A percentile compares a stretch with the other conserved stretches of the same genome.
Evolutionary conservation across 2,113 vertebrate species (phyloP).

Genomic region (Pogona vitticeps): DNA sequence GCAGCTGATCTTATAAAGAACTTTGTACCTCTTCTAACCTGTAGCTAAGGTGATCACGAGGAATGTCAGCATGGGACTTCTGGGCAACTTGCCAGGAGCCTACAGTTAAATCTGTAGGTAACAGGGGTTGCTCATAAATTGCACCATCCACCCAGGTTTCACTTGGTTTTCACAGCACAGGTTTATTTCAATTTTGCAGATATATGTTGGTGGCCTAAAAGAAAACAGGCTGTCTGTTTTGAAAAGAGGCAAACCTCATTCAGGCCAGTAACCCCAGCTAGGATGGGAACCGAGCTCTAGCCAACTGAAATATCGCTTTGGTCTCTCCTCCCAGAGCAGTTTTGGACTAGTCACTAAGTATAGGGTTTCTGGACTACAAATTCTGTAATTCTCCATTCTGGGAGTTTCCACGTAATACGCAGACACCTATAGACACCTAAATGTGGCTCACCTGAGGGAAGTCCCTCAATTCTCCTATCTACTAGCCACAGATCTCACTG

Average conservation of each 20-base stretch:
- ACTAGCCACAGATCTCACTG: too few species aligned
- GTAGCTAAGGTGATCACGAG: not conserved
- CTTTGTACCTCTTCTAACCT: not conserved
- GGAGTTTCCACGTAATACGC: too few species aligned
- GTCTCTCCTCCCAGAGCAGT: too few species aligned
- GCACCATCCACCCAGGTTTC: not conserved
- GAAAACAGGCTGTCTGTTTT: not conserved
- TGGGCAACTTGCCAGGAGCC: not conserved
- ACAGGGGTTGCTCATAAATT: not conserved
- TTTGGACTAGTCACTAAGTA: too few species aligned
- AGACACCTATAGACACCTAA: too few species aligned
- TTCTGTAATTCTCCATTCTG: too few species aligned
- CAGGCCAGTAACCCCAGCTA: too few species aligned
- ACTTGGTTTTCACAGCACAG: not conserved
- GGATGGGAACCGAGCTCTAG: too few species aligned
- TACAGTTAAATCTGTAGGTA: not conserved
- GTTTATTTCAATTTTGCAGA: not conserved
- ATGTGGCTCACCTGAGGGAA: too few species aligned
- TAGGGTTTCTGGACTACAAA: too few species aligned
- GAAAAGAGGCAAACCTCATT: not conserved
- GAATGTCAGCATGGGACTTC: not conserved
- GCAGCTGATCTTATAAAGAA: not conserved
- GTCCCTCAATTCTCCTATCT: too few species aligned
- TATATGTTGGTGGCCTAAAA: not conserved
- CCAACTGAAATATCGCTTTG: too few species aligned